These are phyloP conservation scores for Charanyca ferruginea DNA, from an alignment of 2,888 invertebrate species.

Conservation along the genomic window DNA sequence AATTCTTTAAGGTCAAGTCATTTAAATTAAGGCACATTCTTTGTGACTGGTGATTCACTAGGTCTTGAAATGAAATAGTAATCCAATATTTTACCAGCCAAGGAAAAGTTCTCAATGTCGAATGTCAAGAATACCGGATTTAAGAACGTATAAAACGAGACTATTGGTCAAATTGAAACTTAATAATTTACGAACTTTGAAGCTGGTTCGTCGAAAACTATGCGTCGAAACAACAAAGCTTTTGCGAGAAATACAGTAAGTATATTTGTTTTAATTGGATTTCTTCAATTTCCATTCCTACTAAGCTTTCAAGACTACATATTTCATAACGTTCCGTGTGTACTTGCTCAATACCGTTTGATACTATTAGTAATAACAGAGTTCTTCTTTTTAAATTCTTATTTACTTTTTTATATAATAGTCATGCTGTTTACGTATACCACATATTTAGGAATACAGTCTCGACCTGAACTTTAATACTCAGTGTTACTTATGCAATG, in stretches of 20 bases:
- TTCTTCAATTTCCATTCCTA: not conserved
- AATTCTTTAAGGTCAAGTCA: conserved; percentile 29
- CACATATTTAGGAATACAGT: no score
- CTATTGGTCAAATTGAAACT: not conserved
- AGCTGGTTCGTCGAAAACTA: not conserved
- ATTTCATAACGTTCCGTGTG: no score
- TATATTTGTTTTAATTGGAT: not conserved
- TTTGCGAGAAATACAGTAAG: not conserved
- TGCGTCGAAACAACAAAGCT: not conserved
- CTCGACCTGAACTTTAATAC: no score
- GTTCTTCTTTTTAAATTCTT: no score
- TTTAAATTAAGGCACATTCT: conserved; percentile 22
- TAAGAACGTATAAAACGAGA: conserved; percentile 23
- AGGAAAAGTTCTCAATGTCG: conserved; percentile 36
- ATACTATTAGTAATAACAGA: no score
- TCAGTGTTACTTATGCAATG: no score
- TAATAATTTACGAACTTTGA: not conserved
- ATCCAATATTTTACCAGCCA: conserved; percentile 29
- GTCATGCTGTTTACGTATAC: no score
- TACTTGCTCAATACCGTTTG: no score
- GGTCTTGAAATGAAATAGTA: conserved; percentile 24
- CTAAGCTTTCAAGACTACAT: not conserved
- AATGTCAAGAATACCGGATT: conserved; percentile 46
- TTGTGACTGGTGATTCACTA: conserved; percentile 43
- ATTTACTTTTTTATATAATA: no score